Percentiles rank a stretch among this genome's conserved stretches.
phyloP scores from a whole-genome alignment of 1,140 invertebrate genomes.

The Drosophila auraria region DNA sequence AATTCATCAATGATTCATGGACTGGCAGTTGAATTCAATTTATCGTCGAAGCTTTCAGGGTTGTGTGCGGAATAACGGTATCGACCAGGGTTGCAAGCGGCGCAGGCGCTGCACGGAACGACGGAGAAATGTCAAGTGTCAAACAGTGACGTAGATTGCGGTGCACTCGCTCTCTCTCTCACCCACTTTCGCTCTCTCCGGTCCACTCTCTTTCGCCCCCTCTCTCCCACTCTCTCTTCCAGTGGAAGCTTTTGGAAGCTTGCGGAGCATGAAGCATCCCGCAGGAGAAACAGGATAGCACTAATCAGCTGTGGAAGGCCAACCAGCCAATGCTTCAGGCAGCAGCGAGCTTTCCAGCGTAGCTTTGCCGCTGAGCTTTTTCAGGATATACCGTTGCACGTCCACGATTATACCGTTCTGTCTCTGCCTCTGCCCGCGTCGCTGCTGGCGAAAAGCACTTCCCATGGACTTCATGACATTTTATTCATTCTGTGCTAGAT shows the following conservation, averaged over 20 bases:
- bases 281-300: conserved; percentile 25
- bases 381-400: conserved; percentile 48
- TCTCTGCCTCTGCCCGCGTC: conserved; percentile 24
- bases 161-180: conserved; percentile 3
- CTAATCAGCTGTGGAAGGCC: conserved; percentile 27
- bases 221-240: neutral
- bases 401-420: neutral
- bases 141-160: conserved; percentile 35
- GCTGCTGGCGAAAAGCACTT: conserved; percentile 67
- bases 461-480: conserved; percentile 66
- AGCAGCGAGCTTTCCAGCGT: neutral
- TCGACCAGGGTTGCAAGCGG: conserved; percentile 18
- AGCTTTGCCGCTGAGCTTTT: conserved; percentile 44
- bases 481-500: conserved; percentile 82
- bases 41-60: conserved; percentile 7
- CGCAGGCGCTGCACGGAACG: conserved; percentile 14
- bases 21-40: neutral
- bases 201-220: neutral
- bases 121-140: conserved; percentile 67
- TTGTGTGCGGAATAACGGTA: conserved; percentile 5
- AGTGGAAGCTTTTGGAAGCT: conserved; percentile 1
- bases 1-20: neutral
- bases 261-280: conserved; percentile 1
- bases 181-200: neutral
- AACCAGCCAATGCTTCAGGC: neutral